These are phyloP conservation scores for Clanis bilineata DNA, from an alignment of 2,888 invertebrate genomes.

Conservation along the genomic window DNA sequence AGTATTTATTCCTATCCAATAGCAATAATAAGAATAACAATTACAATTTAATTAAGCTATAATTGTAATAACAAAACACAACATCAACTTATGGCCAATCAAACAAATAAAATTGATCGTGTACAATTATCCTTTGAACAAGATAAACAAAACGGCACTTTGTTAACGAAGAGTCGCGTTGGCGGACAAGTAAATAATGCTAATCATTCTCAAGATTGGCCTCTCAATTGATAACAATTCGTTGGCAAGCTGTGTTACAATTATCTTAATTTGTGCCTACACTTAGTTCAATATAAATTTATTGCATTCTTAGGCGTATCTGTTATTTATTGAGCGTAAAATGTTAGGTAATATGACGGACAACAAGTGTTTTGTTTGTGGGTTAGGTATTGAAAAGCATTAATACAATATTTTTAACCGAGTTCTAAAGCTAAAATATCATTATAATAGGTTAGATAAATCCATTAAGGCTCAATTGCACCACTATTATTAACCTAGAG, in stretches of 20 bases:
- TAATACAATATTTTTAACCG: too few relatives aligned
- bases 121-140: background rate
- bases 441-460: too few relatives aligned
- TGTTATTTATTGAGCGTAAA: background rate
- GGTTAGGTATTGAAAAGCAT: too few relatives aligned
- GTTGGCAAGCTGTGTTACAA: conserved; percentile 12
- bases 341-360: background rate
- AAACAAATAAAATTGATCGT: background rate
- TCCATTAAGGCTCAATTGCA: too few relatives aligned
- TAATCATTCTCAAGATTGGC: conserved; percentile 59
- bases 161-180: conserved; percentile 55
- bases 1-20: too few relatives aligned
- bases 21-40: too few relatives aligned
- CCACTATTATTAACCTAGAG: too few relatives aligned
- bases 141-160: conserved; percentile 29
- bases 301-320: background rate
- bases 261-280: background rate
- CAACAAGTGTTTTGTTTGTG: too few relatives aligned
- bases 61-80: background rate
- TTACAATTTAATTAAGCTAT: background rate
- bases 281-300: background rate
- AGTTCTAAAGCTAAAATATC: too few relatives aligned
- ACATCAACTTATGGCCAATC: background rate
- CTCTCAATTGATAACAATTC: conserved; percentile 10
- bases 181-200: conserved; percentile 65